phyloP scores from a whole-genome alignment of 2,797 vertebrate species.

The Pseudochromis fuscus region DNA sequence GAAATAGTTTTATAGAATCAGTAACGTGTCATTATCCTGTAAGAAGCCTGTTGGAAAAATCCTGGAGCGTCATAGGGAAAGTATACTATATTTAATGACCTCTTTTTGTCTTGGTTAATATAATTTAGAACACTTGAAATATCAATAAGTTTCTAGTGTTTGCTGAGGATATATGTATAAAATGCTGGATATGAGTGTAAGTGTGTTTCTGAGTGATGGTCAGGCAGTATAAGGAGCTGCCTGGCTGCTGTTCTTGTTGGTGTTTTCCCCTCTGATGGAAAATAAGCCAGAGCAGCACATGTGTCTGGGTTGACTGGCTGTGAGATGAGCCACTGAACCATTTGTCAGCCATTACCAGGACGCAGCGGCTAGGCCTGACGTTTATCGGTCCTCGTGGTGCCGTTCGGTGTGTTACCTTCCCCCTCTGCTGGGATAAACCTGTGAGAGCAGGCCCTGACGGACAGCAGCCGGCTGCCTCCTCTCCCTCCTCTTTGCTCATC shows the following conservation, averaged over 20 bases:
- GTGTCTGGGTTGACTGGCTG: conserved; percentile 52
- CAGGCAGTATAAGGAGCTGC: conserved; percentile 12
- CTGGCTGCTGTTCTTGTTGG: conserved; percentile 9
- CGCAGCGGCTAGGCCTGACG: conserved; percentile 54
- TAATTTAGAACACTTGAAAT: neutral
- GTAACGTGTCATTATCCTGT: neutral
- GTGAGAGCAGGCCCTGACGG: conserved; percentile 65
- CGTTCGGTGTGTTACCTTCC: conserved; percentile 57
- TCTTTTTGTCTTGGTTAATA: neutral
- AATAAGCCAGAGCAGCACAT: conserved; percentile 39
- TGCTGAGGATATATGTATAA: neutral
- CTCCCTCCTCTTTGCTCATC: conserved; percentile 16
- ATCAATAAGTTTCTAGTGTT: neutral
- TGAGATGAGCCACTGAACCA: conserved; percentile 59
- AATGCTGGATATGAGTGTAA: neutral
- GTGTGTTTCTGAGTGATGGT: conserved; percentile 12
- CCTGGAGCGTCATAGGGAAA: neutral
- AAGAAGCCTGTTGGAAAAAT: neutral
- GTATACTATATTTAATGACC: neutral
- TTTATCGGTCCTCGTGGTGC: conserved; percentile 73
- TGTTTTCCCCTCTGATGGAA: conserved; percentile 31
- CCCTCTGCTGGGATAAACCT: conserved; percentile 72
- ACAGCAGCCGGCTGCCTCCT: conserved; percentile 46
- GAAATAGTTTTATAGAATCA: neutral
- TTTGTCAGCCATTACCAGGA: conserved; percentile 72